These are phyloP conservation scores for Macquaria ambigua DNA, from an alignment of 2,113 vertebrate genomes.

Conservation along the genomic window DNA sequence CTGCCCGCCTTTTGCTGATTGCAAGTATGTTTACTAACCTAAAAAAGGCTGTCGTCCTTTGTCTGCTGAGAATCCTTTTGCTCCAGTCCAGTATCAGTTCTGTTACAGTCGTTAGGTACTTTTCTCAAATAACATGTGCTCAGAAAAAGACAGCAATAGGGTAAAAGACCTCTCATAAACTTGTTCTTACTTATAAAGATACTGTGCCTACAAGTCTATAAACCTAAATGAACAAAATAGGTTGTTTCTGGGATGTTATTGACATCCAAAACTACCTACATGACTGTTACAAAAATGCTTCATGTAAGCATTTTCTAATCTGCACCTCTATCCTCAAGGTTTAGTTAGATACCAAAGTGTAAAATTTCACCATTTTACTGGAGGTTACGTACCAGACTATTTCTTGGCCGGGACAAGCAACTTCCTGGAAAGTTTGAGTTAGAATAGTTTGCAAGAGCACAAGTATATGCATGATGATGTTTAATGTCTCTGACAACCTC, in stretches of 20 bases:
- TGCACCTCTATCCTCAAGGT: background rate
- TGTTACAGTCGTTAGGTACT: background rate
- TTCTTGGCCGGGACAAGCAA: background rate
- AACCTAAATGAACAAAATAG: background rate
- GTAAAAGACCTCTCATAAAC: background rate
- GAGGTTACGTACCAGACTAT: background rate
- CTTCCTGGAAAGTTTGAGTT: background rate
- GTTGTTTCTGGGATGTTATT: background rate
- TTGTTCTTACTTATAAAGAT: background rate
- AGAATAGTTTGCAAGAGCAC: no score
- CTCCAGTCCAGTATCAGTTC: background rate
- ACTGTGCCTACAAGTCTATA: background rate
- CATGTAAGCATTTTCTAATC: background rate
- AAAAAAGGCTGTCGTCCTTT: background rate
- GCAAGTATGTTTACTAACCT: background rate
- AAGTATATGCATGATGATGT: no score
- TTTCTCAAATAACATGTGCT: background rate
- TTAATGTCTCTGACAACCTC: no score
- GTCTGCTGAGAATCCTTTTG: no score
- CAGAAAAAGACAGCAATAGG: background rate
- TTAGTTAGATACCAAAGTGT: background rate
- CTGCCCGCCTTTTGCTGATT: background rate
- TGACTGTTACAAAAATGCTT: background rate
- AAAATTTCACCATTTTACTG: background rate
- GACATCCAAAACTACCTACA: background rate